A percentile compares a stretch with the other conserved stretches of the same genome.
Conservation (phyloP, 2,113 vertebrate species). For the Charadrius vociferus region DNA sequence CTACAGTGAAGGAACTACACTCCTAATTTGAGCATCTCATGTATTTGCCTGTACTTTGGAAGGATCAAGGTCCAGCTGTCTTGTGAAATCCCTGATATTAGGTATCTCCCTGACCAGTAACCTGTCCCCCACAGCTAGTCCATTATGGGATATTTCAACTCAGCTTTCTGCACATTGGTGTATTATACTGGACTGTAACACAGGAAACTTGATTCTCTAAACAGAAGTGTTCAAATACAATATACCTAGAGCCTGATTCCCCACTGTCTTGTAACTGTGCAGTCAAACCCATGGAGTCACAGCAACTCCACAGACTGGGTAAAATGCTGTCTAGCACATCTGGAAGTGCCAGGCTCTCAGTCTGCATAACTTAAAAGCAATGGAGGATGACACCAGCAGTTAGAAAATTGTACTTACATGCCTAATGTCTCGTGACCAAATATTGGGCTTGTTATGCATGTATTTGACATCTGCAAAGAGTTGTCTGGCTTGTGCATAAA, state of each 20-base stretch:
- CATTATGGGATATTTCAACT: fast-evolving
- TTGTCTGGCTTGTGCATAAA: background rate
- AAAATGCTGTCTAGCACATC: background rate
- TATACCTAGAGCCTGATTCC: background rate
- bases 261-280: background rate
- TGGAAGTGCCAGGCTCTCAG: background rate
- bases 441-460: fast-evolving
- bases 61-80: background rate
- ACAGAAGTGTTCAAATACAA: background rate
- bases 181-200: fast-evolving
- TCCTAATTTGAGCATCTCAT: background rate
- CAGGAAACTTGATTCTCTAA: too few species aligned
- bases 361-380: background rate
- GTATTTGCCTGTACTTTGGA: background rate
- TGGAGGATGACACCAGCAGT: background rate
- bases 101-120: background rate
- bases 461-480: background rate
- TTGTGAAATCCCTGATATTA: background rate
- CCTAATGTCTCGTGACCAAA: background rate
- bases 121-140: background rate
- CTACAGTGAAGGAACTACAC: background rate
- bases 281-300: background rate
- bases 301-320: background rate
- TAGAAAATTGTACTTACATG: fast-evolving
- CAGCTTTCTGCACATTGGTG: background rate